phyloP scores from a whole-genome alignment of 2,113 vertebrate genomes.

The Festucalex cinctus region DNA sequence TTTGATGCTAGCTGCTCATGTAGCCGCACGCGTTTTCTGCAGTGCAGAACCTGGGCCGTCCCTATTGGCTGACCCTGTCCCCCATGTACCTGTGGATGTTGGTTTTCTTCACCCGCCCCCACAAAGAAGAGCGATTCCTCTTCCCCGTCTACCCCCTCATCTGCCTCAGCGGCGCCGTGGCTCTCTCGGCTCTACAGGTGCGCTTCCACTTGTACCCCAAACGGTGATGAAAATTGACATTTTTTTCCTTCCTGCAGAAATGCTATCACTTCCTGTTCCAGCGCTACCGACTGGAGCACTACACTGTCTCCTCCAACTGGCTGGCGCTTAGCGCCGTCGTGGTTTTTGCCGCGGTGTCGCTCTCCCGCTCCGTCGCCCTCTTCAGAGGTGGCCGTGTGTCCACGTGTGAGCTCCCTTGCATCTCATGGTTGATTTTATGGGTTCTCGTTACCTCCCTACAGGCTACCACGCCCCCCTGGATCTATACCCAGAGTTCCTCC shows the following conservation, averaged over 20 bases:
- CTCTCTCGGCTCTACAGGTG: constrained; percentile 94
- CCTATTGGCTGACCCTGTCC: constrained; percentile 95
- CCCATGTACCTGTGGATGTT: constrained; percentile 98
- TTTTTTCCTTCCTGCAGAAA: constrained; percentile 76
- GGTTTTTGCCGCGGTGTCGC: constrained; percentile 83
- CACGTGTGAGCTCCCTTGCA: neutral
- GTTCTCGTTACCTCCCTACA: constrained; percentile 37
- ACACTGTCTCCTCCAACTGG: constrained; percentile 94
- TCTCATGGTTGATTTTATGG: neutral
- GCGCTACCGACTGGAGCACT: constrained; percentile 92
- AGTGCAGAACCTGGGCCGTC: constrained; percentile 97
- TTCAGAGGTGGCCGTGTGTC: constrained; percentile 81
- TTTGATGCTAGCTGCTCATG: too few species aligned
- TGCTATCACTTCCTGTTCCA: constrained; percentile 98
- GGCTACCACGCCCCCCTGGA: constrained; percentile 96
- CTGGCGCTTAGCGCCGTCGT: constrained; percentile 83
- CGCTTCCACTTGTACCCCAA: neutral
- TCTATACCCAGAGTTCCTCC: constrained; percentile 93
- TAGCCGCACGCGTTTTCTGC: constrained; percentile 55
- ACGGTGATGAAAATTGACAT: neutral
- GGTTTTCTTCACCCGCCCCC: constrained; percentile 93
- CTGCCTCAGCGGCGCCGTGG: constrained; percentile 89
- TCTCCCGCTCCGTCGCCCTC: constrained; percentile 91
- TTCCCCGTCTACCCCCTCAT: constrained; percentile 96
- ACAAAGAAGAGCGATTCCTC: constrained; percentile 96